phyloP scores from a whole-genome alignment of 1,140 invertebrate species.

The Drosophila watanabei region DNA sequence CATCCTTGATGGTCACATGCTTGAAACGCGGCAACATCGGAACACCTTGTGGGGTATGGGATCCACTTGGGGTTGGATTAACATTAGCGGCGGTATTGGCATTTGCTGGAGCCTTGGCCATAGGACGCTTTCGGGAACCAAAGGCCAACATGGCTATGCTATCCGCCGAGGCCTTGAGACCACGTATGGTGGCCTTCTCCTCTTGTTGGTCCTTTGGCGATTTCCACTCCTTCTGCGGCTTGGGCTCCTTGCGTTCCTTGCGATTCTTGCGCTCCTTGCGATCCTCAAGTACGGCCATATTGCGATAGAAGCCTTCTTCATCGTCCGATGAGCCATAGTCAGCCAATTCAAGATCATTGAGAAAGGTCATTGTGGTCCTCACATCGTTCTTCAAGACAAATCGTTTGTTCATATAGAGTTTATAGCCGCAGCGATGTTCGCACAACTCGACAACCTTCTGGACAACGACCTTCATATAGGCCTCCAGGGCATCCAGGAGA shows the following conservation, averaged over 20 bases:
- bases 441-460: constrained; percentile 25
- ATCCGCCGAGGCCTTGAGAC: constrained; percentile 38
- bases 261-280: not conserved
- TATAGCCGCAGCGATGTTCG: constrained; percentile 47
- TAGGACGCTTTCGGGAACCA: constrained; percentile 26
- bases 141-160: constrained; percentile 50
- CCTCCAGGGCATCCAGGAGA: constrained; percentile 49
- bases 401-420: constrained; percentile 21
- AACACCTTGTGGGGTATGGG: not conserved
- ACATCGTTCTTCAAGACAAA: constrained; percentile 28
- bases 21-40: constrained; percentile 17
- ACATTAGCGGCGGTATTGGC: not conserved
- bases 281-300: not conserved
- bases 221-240: not conserved
- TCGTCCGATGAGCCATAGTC: constrained; percentile 54
- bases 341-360: constrained; percentile 41
- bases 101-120: not conserved
- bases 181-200: not conserved
- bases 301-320: constrained; percentile 8
- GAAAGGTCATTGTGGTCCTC: constrained; percentile 52
- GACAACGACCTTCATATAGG: constrained; percentile 46
- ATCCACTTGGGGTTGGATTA: not conserved
- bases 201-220: too few species aligned
- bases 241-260: not conserved
- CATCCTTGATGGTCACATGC: constrained; percentile 56